Conservation (phyloP, 2,888 invertebrate species). For the Sinopyrophorus schimmeli region DNA sequence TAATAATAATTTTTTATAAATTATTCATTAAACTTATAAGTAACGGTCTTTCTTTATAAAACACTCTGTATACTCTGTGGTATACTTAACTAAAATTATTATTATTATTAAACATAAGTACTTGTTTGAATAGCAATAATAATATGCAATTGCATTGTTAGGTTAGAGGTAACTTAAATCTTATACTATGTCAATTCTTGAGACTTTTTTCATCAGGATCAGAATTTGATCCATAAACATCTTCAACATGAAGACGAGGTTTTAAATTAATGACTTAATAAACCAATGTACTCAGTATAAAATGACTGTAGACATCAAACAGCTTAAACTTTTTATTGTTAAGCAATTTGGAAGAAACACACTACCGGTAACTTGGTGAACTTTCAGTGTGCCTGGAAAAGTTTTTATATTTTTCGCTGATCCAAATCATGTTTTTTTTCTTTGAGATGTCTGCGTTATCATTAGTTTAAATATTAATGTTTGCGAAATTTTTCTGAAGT, state of each 20-base stretch:
- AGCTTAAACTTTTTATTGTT: neutral
- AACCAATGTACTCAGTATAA: neutral
- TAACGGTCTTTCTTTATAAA: no score
- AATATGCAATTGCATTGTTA: no score
- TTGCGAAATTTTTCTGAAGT: neutral
- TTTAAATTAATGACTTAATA: neutral
- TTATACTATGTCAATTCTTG: no score
- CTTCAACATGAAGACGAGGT: neutral
- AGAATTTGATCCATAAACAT: no score
- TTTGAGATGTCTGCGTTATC: neutral
- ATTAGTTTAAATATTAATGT: neutral
- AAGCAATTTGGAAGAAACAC: neutral
- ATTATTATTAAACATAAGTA: no score
- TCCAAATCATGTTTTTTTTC: neutral
- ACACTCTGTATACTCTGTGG: no score
- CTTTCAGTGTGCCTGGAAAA: conserved; percentile 1
- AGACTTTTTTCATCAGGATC: no score
- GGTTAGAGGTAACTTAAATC: no score
- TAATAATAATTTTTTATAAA: no score
- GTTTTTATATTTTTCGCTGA: neutral
- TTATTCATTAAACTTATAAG: no score
- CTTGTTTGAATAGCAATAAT: no score
- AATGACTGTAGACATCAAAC: neutral
- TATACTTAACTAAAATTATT: no score
- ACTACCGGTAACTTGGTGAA: neutral